These are phyloP conservation scores for Ceyx erithaca DNA, from an alignment of 2,797 vertebrate species.

Conservation along the genomic window DNA sequence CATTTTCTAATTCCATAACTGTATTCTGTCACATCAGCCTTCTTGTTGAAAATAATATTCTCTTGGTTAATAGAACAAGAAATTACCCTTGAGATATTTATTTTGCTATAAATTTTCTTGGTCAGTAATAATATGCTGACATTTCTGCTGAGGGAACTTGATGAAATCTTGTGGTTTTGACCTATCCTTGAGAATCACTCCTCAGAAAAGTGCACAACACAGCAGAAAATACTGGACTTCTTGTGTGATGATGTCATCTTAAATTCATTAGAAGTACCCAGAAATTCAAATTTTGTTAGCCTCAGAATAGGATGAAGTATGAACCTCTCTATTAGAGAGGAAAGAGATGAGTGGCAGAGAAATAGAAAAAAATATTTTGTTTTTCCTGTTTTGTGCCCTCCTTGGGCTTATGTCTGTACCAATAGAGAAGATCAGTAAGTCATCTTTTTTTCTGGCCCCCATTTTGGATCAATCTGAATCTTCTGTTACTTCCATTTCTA, in stretches of 20 bases:
- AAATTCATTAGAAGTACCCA: constrained; percentile 40
- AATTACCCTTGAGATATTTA: constrained; percentile 58
- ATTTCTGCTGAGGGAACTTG: constrained; percentile 54
- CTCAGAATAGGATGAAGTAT: background rate
- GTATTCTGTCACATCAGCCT: constrained; percentile 20
- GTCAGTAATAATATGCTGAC: constrained; percentile 54
- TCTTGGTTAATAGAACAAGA: constrained; percentile 42
- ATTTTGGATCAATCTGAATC: background rate
- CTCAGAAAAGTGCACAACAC: background rate
- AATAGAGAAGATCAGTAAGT: background rate
- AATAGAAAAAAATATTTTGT: background rate
- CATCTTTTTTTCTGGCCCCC: background rate
- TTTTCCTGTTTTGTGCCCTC: background rate
- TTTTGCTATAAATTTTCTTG: constrained; percentile 57
- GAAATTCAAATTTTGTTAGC: constrained; percentile 24
- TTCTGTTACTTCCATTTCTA: background rate
- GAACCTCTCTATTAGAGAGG: background rate
- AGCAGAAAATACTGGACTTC: constrained; percentile 29
- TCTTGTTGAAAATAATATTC: constrained; percentile 31
- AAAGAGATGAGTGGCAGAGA: background rate
- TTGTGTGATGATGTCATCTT: constrained; percentile 10
- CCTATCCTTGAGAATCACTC: constrained; percentile 47
- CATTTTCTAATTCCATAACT: background rate
- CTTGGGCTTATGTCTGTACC: background rate
- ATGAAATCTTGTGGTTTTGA: constrained; percentile 61